phyloP scores from a whole-genome alignment of 2,888 invertebrate genomes.

The Agelastica alni region DNA sequence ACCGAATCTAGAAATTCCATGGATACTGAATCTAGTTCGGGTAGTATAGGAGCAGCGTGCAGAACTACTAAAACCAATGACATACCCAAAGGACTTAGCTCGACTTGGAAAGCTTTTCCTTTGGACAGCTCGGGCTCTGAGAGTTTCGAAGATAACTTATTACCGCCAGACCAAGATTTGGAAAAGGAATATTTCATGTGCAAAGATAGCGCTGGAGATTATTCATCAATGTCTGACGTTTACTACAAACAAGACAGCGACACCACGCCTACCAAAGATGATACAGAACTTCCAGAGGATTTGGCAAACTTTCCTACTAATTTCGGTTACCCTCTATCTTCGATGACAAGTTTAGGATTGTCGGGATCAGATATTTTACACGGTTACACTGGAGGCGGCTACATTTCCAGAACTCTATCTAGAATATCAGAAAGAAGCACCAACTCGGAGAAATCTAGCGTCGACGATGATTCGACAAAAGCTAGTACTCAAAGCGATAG shows the following conservation, averaged over 20 bases:
- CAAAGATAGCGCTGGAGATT: slow-evolving; percentile 50
- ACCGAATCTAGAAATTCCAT: slow-evolving; percentile 74
- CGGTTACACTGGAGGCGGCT: slow-evolving; percentile 61
- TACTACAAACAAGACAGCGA: slow-evolving; percentile 56
- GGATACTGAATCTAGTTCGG: slow-evolving; percentile 77
- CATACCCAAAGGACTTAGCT: slow-evolving; percentile 69
- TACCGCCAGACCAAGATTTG: slow-evolving; percentile 73
- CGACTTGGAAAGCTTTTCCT: slow-evolving; percentile 82
- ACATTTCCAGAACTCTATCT: slow-evolving; percentile 77
- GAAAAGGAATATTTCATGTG: slow-evolving; percentile 55
- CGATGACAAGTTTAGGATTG: slow-evolving; percentile 61
- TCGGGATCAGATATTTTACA: slow-evolving; percentile 69
- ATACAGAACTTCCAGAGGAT: slow-evolving; percentile 75
- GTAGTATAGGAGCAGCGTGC: slow-evolving; percentile 72
- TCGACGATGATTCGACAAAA: slow-evolving; percentile 84
- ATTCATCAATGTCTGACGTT: slow-evolving; percentile 48
- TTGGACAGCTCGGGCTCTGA: slow-evolving; percentile 85
- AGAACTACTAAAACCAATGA: slow-evolving; percentile 62
- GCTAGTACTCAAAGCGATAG: slow-evolving; percentile 83
- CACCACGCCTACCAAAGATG: slow-evolving; percentile 63
- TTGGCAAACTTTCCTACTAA: slow-evolving; percentile 75
- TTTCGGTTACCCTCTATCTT: slow-evolving; percentile 72
- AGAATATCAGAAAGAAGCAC: slow-evolving; percentile 88
- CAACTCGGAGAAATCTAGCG: slow-evolving; percentile 84
- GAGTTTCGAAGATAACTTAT: slow-evolving; percentile 82